Evolutionary conservation across 64 coral and sea anemone species (phyloP), one percentile per base, ranked within the genome.

Genomic region (Pocillopora damicornis): DNA sequence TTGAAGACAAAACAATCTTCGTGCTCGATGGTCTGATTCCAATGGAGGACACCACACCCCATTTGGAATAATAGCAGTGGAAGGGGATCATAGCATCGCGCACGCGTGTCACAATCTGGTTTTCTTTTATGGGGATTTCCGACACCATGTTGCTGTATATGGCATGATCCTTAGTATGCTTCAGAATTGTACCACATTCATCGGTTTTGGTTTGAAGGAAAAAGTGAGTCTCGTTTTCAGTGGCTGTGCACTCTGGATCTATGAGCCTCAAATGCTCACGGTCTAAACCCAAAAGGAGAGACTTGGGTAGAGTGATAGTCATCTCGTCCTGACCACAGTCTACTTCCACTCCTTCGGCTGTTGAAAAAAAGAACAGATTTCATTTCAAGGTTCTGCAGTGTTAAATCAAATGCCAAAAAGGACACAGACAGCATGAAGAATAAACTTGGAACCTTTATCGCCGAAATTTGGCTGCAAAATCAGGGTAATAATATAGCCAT

Each of bases 61-160:
- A 76, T 35, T 59, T 78, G 36, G 90, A 77, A 37, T 92, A 92
- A 35, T 59, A 92, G 59, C 90, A 92, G 11, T 63, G 30, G 67
- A 92, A 92, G 14, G 90, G 90, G 16, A 92, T 86, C 62, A 42
- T 58, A 68, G 77, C 57, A 7, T 87, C 75, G 18, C 63, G 76
- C 37, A 87, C 61, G 35, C 90, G 82, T 10, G 84, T 87, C 56
- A 92, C 69, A 16, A 78, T 79, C 45, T 85, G 65, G 13, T 73
- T 0, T 6, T 22, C 73, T 17, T 36, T 2, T 14, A 86, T 14
- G 35, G 79, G 66, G 10, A 66, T 87, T 58, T 92, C 82, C 6
- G 26, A 57, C 7, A 92, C 90, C 58, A 77, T 66, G 63, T 92
- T 92, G 18, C 90, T 92, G 42, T 92, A 92, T 38, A 92, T 25